Conservation (phyloP, 2,113 vertebrate genomes). For the Brachyhypopomus gauderio region DNA sequence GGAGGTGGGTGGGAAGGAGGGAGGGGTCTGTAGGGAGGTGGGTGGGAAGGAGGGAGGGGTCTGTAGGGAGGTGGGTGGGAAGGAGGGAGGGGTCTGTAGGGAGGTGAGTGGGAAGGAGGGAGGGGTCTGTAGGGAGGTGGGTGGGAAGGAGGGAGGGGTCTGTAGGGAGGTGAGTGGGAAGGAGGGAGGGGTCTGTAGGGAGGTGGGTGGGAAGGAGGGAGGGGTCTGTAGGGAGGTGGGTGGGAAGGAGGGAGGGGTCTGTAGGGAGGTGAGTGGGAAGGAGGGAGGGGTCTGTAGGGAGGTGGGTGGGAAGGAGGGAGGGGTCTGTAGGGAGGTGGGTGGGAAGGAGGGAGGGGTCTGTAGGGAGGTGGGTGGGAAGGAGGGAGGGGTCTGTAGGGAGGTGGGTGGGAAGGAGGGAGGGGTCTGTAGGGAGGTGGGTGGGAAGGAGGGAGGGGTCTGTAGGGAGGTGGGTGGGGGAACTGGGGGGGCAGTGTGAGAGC, state of each 20-base stretch:
- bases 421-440: not conserved
- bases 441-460: not conserved
- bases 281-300: too few relatives aligned
- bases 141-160: not conserved
- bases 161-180: not conserved
- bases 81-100: too few relatives aligned
- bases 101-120: not conserved
- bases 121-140: too few relatives aligned
- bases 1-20: not conserved
- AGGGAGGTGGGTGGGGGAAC: not conserved
- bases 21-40: too few relatives aligned
- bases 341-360: not conserved
- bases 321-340: too few relatives aligned
- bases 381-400: too few relatives aligned
- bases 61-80: not conserved
- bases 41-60: not conserved
- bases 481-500: not conserved
- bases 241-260: not conserved
- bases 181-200: too few relatives aligned
- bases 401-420: not conserved
- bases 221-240: too few relatives aligned
- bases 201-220: not conserved
- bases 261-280: not conserved
- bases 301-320: not conserved
- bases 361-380: not conserved